Evolutionary conservation across 2,113 vertebrate genomes (phyloP).

Genomic region (Lipophrys pholis): DNA sequence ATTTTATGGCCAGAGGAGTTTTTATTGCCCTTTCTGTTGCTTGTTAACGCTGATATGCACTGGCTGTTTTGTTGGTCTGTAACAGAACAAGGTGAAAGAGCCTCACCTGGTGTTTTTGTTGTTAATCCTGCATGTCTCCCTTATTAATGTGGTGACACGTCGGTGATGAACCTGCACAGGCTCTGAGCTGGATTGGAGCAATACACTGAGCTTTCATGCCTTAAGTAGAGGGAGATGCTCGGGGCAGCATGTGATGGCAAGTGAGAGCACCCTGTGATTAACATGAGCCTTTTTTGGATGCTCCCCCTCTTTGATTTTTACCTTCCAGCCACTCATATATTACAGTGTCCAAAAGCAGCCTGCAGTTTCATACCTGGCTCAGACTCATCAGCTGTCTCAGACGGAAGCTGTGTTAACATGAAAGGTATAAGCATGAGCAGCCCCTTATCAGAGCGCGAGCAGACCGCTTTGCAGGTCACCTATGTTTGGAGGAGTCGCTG

Average conservation of each 20-base stretch:
- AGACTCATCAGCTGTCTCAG: slow-evolving; percentile 1
- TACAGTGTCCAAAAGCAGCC: slow-evolving; percentile 37
- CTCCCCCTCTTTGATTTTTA: slow-evolving; percentile 64
- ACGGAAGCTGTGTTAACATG: not conserved
- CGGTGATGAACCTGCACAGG: slow-evolving; percentile 39
- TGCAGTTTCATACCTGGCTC: slow-evolving; percentile 12
- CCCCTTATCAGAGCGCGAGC: not conserved
- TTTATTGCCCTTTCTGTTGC: slow-evolving; percentile 15
- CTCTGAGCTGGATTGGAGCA: slow-evolving; percentile 20
- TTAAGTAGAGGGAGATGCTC: slow-evolving; percentile 55
- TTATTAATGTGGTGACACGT: slow-evolving; percentile 48
- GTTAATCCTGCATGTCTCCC: slow-evolving; percentile 25
- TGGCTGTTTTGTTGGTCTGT: slow-evolving; percentile 14
- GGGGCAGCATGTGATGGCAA: slow-evolving; percentile 45
- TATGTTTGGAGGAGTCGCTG: not conserved
- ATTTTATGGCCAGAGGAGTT: not conserved
- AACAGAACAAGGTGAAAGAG: slow-evolving; percentile 22
- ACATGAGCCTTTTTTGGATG: slow-evolving; percentile 53
- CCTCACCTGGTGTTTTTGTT: slow-evolving; percentile 31
- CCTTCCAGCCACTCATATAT: slow-evolving; percentile 39
- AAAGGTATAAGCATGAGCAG: not conserved
- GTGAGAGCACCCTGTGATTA: slow-evolving; percentile 67
- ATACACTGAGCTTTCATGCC: slow-evolving; percentile 59
- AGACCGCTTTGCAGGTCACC: not conserved
- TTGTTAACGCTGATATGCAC: slow-evolving; percentile 12